Base-by-base conservation (phyloP, 2,888 invertebrate genomes). In the Cactoblastis cactorum region DNA sequence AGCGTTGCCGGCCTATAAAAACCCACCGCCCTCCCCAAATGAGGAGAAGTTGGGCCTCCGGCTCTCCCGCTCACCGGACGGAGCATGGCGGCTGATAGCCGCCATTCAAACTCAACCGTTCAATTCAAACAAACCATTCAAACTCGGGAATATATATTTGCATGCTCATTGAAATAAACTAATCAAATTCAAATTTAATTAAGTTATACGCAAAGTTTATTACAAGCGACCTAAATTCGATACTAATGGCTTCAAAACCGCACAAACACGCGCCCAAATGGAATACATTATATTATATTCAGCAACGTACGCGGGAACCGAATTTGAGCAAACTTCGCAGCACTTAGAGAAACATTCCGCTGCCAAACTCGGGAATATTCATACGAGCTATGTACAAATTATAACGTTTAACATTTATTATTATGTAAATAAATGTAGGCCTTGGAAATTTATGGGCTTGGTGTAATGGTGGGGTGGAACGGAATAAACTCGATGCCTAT, bases 351-450 rank as follows among this genome's bases (percentile, higher is more conserved):
- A 48, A 37, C 49, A 17, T 55, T 54, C 45, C 43, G 47, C 38
- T 51, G 46, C 32, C 19, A 52, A 60, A 62, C 57, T 58, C 55
- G 45, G 39, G 54, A 61, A 60, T 58, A 62, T 62, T 61, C 58
- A 56, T 57, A 54, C 54, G 56, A 49, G 53, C 57, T 55, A n/a
- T n/a, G 57, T 61, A 64, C 59, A 63, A 68, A 69, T 67, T 66
- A 37, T 17, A 65, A 58, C 59, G 49, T 33, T 49, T 41, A 53
- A 54, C 58, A 53, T 54, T 62, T 68, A 64, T 62, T 63, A 69
- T 63, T 71, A 67, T 60, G 65, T 67, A 65, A 65, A 71, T 69
- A 69, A 66, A 50, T 51, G 38, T 32, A 33, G 2, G 9, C 15
- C 48, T 43, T 34, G 48, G 34, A 18, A 52, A 52, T 52, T 46